These are phyloP conservation scores for Cataglyphis rosenhaueri DNA, from an alignment of 2,888 invertebrate genomes.

Conservation along the genomic window DNA sequence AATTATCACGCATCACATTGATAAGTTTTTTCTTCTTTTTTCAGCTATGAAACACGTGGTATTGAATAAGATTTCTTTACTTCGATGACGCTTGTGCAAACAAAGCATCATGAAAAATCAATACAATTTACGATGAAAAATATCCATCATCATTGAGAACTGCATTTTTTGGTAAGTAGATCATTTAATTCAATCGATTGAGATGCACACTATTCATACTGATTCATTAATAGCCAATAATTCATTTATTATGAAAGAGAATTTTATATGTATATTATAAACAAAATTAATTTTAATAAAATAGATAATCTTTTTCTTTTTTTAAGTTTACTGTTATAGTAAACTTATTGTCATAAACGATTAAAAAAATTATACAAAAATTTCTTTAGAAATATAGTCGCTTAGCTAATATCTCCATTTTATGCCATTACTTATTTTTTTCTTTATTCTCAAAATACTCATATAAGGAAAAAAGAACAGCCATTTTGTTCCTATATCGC, in stretches of 20 bases:
- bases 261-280: not conserved
- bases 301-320: not conserved
- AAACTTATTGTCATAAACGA: not conserved
- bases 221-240: not conserved
- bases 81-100: not conserved
- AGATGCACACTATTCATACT: not conserved
- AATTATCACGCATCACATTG: slow-evolving; percentile 44
- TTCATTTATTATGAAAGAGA: too few relatives aligned
- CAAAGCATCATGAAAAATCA: slow-evolving; percentile 2
- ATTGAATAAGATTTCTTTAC: not conserved
- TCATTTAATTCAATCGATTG: not conserved
- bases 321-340: not conserved
- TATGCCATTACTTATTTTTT: too few relatives aligned
- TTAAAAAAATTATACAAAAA: not conserved
- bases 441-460: not conserved
- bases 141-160: not conserved
- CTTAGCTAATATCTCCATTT: not conserved
- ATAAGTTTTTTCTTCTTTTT: slow-evolving; percentile 14
- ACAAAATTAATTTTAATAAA: not conserved
- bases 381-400: not conserved
- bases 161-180: not conserved
- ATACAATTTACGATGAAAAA: not conserved
- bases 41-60: not conserved
- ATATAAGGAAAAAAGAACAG: not conserved
- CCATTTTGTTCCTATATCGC: not conserved